phyloP scores from a whole-genome alignment of 2,113 vertebrate genomes.

The Aphyosemion australe region DNA sequence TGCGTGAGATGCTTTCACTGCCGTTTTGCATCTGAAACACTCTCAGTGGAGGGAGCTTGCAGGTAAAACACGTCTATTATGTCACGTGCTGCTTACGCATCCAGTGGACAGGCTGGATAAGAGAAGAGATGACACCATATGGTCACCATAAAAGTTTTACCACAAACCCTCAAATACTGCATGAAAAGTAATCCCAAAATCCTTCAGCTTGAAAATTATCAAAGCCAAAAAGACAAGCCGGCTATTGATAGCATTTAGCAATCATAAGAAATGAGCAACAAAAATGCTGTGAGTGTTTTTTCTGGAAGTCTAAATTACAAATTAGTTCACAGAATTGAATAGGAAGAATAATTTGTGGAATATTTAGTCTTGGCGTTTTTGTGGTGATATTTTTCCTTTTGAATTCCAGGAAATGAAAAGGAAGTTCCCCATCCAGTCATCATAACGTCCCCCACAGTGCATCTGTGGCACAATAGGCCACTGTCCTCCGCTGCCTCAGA shows the following conservation, averaged over 20 bases:
- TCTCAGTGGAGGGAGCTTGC: no score
- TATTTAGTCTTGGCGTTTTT: neutral
- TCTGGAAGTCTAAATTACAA: constrained; percentile 27
- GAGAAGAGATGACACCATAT: constrained; percentile 14
- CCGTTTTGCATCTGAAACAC: constrained; percentile 1
- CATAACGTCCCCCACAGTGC: constrained; percentile 46
- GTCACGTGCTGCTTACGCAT: no score
- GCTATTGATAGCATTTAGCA: constrained; percentile 13
- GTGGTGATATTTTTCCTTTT: neutral
- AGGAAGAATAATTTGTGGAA: neutral
- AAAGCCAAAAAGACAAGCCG: constrained; percentile 19
- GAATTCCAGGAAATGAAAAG: constrained; percentile 35
- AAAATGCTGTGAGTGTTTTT: constrained; percentile 17
- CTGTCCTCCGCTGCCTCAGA: constrained; percentile 43
- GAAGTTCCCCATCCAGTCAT: constrained; percentile 46
- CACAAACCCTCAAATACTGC: no score
- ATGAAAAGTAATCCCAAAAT: constrained; percentile 31
- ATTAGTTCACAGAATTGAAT: no score
- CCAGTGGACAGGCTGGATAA: no score
- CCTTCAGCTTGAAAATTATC: constrained; percentile 25
- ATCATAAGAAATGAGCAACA: constrained; percentile 33
- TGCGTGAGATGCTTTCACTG: no score
- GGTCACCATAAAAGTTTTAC: constrained; percentile 42
- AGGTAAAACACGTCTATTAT: no score
- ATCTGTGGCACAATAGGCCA: constrained; percentile 45